Evolutionary conservation across 2,113 vertebrate species (phyloP), one percentile per base, ranked within the genome.

Genomic region (Thamnaconus septentrionalis): DNA sequence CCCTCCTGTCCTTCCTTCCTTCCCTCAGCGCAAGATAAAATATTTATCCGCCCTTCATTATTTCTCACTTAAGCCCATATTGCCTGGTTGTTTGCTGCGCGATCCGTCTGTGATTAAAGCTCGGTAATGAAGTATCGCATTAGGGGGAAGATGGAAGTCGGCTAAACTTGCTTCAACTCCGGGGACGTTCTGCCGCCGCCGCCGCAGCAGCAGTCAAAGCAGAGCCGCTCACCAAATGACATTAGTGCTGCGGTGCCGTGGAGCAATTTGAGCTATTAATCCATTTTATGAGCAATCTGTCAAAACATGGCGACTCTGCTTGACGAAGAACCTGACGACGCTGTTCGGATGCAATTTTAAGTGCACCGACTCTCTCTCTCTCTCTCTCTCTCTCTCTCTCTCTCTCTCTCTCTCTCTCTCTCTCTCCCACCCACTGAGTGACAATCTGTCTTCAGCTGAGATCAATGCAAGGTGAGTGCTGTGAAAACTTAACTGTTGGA

Each of bases 1-100:
- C 6, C n/a, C 48, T 11, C 6, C 11, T 50, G 48, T 11, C n/a
- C n/a, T 50, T 50, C 48, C n/a, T 8, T n/a, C 5, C n/a, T 43
- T 55, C 53, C 40, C n/a, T 11, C 2, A 40, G 42, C n/a, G 43
- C 68, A 75, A 56, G 54, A 79, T 64, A 45, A 54, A 63, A 73
- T 71, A 67, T 83, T 77, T 73, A 61, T 59, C 55, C 61, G 4
- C 58, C 58, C 54, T 80, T 87, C 83, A 85, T 85, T 89, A 86
- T 86, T 89, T 86, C 50, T 78, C 78, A 86, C 73, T 89, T 82
- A 85, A 69, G 76, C 62, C 69, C 78, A 79, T 78, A 86, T 84
- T 82, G 71, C 80, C 69, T 79, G 49, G 50, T 76, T 80, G 80
- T 85, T 78, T 81, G 79, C 75, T 71, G 67, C 50, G 11, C 53